These are phyloP conservation scores for Rhizoglyphus robini DNA, from an alignment of 1,140 invertebrate species.

Conservation along the genomic window DNA sequence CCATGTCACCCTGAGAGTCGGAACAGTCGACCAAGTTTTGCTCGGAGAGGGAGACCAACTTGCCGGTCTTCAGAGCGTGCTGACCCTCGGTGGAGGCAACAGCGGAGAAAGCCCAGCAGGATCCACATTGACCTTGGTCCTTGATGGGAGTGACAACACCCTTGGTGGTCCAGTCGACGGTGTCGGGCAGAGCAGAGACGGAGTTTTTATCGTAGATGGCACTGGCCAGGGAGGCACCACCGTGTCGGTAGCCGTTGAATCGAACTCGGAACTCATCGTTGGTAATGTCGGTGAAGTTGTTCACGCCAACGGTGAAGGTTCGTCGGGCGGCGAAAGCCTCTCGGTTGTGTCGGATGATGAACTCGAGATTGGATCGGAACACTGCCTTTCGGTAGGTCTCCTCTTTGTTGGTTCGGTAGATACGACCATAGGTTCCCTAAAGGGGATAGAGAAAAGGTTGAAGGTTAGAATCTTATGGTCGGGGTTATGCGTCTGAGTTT, in stretches of 20 bases:
- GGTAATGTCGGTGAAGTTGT: slow-evolving; percentile 20
- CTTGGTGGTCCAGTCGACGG: slow-evolving; percentile 64
- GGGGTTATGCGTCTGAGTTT: too few relatives aligned
- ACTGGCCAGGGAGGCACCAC: slow-evolving; percentile 21
- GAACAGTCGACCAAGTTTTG: slow-evolving; percentile 96
- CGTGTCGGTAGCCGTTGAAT: slow-evolving; percentile 66
- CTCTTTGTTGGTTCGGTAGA: neutral
- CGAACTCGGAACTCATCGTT: slow-evolving; percentile 52
- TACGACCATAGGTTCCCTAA: neutral
- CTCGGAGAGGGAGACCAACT: slow-evolving; percentile 77
- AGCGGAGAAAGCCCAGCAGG: slow-evolving; percentile 32
- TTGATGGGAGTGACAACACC: slow-evolving; percentile 82
- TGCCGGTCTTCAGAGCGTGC: slow-evolving; percentile 37
- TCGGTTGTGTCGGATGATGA: slow-evolving; percentile 9
- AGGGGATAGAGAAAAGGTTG: neutral
- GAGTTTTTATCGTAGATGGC: slow-evolving; percentile 42
- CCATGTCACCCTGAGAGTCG: slow-evolving; percentile 71
- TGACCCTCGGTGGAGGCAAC: slow-evolving; percentile 24
- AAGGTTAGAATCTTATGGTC: neutral
- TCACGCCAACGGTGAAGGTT: neutral
- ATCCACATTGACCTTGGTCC: slow-evolving; percentile 83
- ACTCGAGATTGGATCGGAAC: neutral
- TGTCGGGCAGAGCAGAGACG: slow-evolving; percentile 45
- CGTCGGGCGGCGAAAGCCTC: neutral
- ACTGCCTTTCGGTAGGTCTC: neutral